Evolutionary conservation across 2,888 invertebrate species (phyloP).

Genomic region (Protula sp.): DNA sequence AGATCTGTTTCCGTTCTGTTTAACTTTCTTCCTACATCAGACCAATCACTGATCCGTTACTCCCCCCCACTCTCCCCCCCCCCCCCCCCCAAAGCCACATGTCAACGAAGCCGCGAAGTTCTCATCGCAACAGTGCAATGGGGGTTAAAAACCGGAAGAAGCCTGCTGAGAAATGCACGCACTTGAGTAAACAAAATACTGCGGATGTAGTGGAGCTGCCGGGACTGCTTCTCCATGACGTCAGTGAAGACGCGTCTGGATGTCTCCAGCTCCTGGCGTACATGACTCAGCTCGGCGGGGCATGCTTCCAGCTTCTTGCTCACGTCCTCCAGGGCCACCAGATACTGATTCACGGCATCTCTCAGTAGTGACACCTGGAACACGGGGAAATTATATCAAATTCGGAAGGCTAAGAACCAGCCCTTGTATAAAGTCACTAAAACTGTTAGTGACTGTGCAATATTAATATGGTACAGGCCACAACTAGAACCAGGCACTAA

Average conservation of each 20-base stretch:
- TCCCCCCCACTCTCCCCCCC: too few relatives aligned
- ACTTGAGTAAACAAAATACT: slow-evolving; percentile 63
- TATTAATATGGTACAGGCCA: too few relatives aligned
- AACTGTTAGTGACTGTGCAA: slow-evolving; percentile 25
- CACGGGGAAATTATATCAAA: neutral
- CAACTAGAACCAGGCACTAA: too few relatives aligned
- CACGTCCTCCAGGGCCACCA: slow-evolving; percentile 62
- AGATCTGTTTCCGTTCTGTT: too few relatives aligned
- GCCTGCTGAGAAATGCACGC: too few relatives aligned
- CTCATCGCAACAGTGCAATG: too few relatives aligned
- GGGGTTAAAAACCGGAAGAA: too few relatives aligned
- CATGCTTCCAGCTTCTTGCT: slow-evolving; percentile 51
- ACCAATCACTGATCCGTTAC: too few relatives aligned
- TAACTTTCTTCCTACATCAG: too few relatives aligned
- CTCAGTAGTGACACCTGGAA: slow-evolving; percentile 58
- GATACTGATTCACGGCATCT: slow-evolving; percentile 65
- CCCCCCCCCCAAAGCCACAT: too few relatives aligned
- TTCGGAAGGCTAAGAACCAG: neutral
- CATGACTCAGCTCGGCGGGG: slow-evolving; percentile 40
- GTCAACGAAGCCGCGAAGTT: too few relatives aligned
- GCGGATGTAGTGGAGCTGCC: slow-evolving; percentile 68
- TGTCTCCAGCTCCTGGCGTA: slow-evolving; percentile 59
- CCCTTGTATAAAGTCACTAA: neutral
- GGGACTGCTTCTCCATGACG: slow-evolving; percentile 60
- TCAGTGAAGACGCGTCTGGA: slow-evolving; percentile 63